Base-by-base conservation (phyloP, 1,140 invertebrate genomes). In the Drosophila sp. region DNA sequence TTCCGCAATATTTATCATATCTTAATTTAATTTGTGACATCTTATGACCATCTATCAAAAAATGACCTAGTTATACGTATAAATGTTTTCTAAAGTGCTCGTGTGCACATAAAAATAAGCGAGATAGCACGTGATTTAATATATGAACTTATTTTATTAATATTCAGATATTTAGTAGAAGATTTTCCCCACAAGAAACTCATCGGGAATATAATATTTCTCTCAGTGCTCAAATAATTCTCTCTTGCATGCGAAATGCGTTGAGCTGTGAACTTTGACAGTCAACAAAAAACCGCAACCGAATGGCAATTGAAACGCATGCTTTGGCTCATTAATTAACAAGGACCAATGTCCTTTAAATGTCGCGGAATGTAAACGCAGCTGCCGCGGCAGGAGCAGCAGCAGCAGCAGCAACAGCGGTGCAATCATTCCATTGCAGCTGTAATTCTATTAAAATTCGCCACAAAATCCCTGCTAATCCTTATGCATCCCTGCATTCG, bases 391-490 rank as follows among this genome's bases (percentile, higher is more conserved):
- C 30, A 2, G 30, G 4, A 30, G 30, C 30, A 3, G 30, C 33
- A 35, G 33, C 3, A 10, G 33, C 33, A 35, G 10, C 10, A 2
- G 10, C 17, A 17, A 17, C 17, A 10, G n/a, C 17, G 44, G 44
- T 47, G 6, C 23, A 17, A 47, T 47, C 44, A 47, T 25, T 25
- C 25, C 44, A 3, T 50, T 85, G 73, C 81, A 85, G 55, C 50
- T 78, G 72, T 82, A 87, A 79, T 86, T 83, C 72, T 83, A 87
- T 83, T 82, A 72, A 74, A 87, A 72, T 79, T 75, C 66, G 32
- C 83, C 79, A 66, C 83, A 84, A 86, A 78, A 87, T 75, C 84
- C 60, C 35, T 60, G 72, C 65, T 87, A 73, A 86, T 79, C 76
- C 76, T 66, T 70, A 73, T 76, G 79, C 82, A 65, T 75, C 55